Conservation (phyloP, 2,797 vertebrate species). For the Microctenopoma lineatum region DNA sequence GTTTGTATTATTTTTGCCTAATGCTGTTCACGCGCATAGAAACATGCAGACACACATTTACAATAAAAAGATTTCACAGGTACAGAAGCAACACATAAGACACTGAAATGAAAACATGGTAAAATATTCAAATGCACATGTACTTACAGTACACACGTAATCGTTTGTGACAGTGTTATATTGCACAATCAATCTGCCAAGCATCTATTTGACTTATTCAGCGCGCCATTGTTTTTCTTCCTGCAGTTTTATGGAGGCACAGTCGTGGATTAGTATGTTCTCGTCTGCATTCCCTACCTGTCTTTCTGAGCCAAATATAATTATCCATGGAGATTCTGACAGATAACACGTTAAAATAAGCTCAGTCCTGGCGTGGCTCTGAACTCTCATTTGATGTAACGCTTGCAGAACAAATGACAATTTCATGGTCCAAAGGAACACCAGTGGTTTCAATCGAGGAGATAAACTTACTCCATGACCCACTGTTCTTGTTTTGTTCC, state of each 20-base stretch:
- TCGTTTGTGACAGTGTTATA: constrained; percentile 25
- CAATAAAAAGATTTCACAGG: constrained; percentile 35
- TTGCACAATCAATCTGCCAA: constrained; percentile 37
- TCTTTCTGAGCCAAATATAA: constrained; percentile 77
- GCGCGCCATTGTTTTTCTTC: constrained; percentile 33
- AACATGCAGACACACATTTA: constrained; percentile 30
- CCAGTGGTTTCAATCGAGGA: constrained; percentile 74
- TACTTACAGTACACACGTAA: constrained; percentile 23
- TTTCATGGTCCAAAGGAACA: constrained; percentile 82
- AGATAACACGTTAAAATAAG: constrained; percentile 77
- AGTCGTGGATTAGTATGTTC: constrained; percentile 52
- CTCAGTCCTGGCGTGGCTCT: constrained; percentile 67
- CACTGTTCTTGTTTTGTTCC: constrained; percentile 78
- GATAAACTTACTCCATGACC: constrained; percentile 78
- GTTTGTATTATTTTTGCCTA: constrained; percentile 80
- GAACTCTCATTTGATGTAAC: constrained; percentile 83
- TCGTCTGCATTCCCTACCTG: constrained; percentile 52
- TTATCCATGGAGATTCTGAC: constrained; percentile 79
- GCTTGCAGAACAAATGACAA: constrained; percentile 86
- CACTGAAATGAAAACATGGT: constrained; percentile 30
- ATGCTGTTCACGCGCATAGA: constrained; percentile 51
- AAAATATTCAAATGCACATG: constrained; percentile 41
- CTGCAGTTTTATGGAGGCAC: constrained; percentile 45
- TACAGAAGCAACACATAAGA: constrained; percentile 9
- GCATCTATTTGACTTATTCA: constrained; percentile 41